Conservation (phyloP, 2,888 invertebrate genomes). For the Antheraea assamensis region DNA sequence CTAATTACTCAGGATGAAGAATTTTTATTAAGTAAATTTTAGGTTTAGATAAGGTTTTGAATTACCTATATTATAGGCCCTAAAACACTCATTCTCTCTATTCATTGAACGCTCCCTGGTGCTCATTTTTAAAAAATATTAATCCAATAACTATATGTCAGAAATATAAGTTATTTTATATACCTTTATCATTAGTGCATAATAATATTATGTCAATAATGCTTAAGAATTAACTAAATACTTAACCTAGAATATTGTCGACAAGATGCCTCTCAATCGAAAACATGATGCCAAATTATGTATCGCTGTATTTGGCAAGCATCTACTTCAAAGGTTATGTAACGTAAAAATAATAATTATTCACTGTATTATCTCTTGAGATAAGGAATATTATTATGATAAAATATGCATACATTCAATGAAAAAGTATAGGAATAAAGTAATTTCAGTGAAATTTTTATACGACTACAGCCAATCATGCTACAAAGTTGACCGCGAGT, state of each 20-base stretch:
- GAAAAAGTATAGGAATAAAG: background rate
- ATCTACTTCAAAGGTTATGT: background rate
- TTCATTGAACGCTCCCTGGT: no score
- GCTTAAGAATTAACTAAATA: background rate
- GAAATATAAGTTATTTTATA: no score
- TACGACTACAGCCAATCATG: background rate
- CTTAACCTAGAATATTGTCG: conserved; percentile 2
- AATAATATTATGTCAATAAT: no score
- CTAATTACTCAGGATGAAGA: no score
- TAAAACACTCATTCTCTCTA: no score
- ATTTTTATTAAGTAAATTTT: no score
- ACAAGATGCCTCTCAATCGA: background rate
- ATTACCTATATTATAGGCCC: no score
- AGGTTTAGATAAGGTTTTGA: no score
- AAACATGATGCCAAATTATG: background rate
- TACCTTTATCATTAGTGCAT: no score
- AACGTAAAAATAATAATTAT: conserved; percentile 1
- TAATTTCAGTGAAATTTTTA: background rate
- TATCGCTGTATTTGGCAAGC: background rate
- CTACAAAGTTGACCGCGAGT: background rate
- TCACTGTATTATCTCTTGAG: background rate
- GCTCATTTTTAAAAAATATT: no score
- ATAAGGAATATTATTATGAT: background rate
- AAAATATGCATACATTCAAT: background rate
- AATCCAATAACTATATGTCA: no score